phyloP scores from a whole-genome alignment of 2,888 invertebrate genomes.

The Phaonia tiefii region DNA sequence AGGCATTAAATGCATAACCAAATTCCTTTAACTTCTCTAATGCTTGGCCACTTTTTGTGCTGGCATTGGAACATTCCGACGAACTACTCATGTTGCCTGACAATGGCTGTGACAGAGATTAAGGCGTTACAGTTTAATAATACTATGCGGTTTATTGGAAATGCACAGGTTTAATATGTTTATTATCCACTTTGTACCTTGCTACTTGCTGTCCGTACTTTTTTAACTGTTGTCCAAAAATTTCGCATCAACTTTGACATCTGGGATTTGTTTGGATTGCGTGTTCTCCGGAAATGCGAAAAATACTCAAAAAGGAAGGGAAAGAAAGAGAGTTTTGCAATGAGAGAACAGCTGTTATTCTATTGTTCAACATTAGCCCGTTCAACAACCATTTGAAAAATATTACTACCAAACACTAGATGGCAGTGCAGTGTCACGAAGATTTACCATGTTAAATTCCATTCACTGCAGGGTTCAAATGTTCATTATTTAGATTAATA shows the following conservation, averaged over 20 bases:
- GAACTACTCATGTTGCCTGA: slow-evolving; percentile 36
- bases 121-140: neutral
- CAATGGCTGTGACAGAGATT: neutral
- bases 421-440: too few species aligned
- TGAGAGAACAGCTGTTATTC: too few species aligned
- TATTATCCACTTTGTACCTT: slow-evolving; percentile 16
- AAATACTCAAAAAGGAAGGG: too few species aligned
- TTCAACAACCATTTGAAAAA: too few species aligned
- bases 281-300: too few species aligned
- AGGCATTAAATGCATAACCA: slow-evolving; percentile 75
- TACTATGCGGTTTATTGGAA: neutral
- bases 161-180: neutral
- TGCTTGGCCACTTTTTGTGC: slow-evolving; percentile 66
- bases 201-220: slow-evolving; percentile 18
- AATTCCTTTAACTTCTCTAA: slow-evolving; percentile 68
- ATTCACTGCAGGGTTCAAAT: too few species aligned
- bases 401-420: too few species aligned
- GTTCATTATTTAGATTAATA: too few species aligned
- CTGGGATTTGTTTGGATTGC: slow-evolving; percentile 19
- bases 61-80: slow-evolving; percentile 37
- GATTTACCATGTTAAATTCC: too few species aligned
- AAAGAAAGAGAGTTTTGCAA: neutral
- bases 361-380: too few species aligned
- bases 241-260: slow-evolving; percentile 56
- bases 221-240: slow-evolving; percentile 30